Base-by-base conservation (phyloP, 2,888 invertebrate species). In the Hydrotaea diabolus region DNA sequence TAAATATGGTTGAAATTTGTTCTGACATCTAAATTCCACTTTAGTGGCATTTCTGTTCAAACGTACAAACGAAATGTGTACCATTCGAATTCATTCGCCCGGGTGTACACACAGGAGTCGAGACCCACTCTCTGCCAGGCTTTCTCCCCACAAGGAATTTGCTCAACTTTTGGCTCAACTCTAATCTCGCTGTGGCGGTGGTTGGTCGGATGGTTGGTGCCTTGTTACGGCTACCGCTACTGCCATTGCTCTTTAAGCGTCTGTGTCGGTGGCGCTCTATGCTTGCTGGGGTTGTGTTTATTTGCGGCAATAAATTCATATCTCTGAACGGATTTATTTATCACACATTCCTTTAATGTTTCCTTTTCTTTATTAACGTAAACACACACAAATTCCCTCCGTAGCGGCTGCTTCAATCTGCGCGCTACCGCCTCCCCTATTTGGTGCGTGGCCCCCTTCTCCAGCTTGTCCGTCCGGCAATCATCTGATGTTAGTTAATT, bases 1-100 rank as follows among this genome's bases (percentile, higher is more conserved):
- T 88, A 89, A 87, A 88, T 89, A 89, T 88, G 88, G 86, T 88
- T 80, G 87, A 87, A 89, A 89, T 88, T 86, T 86, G 82, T 87
- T 87, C 87, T 88, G 89, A 88, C 88, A 89, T 88, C 87, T 89
- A 86, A 88, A 88, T 87, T 88, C 86, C 87, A 86, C 85, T 87
- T 87, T 85, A 86, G 85, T 86, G 86, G 87, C 83, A 62, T 82
- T 57, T 21, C 66, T 73, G 21, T 73, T 66, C 11, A 72, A 81
- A 55, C 66, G 21, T 77, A 46, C 57, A 62, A 66, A 62, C 36
- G 46, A 73, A 73, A 57, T 73, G 21, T 73, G 21, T 36, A n/a
- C 39, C 62, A 53, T 13, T 26, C 53, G 13, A 2, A 71, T 23
- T 13, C 59, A 39, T 17, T 17, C 39, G 66, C 19, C 66, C 39